phyloP scores from a whole-genome alignment of 2,888 invertebrate genomes.

The Pecten maximus region DNA sequence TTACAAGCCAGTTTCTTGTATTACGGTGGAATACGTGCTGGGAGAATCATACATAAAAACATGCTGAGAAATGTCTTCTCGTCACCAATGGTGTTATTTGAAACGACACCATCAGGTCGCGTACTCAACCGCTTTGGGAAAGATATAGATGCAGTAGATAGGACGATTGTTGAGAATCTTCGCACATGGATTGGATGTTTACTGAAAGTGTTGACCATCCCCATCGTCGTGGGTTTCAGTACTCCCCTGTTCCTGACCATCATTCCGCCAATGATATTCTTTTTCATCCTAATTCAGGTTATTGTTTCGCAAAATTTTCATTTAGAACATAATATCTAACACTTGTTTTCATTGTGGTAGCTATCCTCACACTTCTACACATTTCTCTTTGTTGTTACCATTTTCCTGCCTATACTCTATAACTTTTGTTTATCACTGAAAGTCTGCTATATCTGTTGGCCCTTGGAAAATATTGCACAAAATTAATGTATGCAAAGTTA shows the following conservation, averaged over 20 bases:
- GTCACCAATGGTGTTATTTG: conserved; percentile 78
- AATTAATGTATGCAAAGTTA: background rate
- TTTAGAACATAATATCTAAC: background rate
- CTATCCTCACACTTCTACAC: background rate
- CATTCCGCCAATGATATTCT: conserved; percentile 71
- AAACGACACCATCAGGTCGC: conserved; percentile 77
- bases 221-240: conserved; percentile 73
- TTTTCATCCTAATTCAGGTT: conserved; percentile 79
- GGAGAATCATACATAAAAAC: background rate
- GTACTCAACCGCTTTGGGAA: conserved; percentile 78
- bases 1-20: conserved; percentile 21
- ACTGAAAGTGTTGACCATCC: conserved; percentile 65
- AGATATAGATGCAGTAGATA: conserved; percentile 78
- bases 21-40: conserved; percentile 22
- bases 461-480: background rate
- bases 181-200: conserved; percentile 68
- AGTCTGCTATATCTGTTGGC: background rate
- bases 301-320: conserved; percentile 38
- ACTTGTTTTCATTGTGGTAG: background rate
- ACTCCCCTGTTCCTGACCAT: conserved; percentile 73
- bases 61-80: conserved; percentile 33
- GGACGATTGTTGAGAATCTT: conserved; percentile 66
- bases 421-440: background rate
- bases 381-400: background rate
- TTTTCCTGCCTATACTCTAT: background rate